Percentiles rank a stretch among this genome's conserved stretches.
These are phyloP conservation scores for Pteruthius melanotis DNA, from an alignment of 2,113 vertebrate genomes.

Conservation along the genomic window DNA sequence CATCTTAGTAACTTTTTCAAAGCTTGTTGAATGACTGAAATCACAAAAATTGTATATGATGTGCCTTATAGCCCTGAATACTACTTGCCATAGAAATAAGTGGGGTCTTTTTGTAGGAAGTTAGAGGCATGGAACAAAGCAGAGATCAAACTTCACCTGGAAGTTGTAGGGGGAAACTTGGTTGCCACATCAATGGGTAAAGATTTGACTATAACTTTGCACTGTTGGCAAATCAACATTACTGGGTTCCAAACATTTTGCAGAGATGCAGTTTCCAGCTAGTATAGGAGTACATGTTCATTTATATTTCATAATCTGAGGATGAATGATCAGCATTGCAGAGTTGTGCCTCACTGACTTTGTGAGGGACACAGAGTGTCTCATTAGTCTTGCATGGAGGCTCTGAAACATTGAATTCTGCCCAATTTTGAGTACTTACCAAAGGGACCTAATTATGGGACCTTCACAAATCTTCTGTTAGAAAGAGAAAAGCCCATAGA, in stretches of 20 bases:
- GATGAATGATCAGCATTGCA: neutral
- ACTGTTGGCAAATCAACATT: neutral
- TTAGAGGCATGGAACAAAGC: neutral
- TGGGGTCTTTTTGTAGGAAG: accelerated
- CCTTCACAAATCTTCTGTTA: neutral
- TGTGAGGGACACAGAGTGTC: neutral
- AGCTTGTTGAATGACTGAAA: neutral
- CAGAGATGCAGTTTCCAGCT: neutral
- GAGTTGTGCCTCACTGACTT: neutral
- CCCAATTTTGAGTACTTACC: neutral
- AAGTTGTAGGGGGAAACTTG: neutral
- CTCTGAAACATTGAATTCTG: neutral
- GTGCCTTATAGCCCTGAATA: neutral
- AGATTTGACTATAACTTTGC: neutral
- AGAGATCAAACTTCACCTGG: neutral
- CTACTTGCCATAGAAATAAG: neutral
- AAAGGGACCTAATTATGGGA: neutral
- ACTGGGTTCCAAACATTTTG: neutral
- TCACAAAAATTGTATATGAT: neutral
- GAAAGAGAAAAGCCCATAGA: neutral
- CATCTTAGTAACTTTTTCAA: neutral
- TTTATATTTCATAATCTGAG: neutral
- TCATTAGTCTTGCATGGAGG: slow-evolving; percentile 1
- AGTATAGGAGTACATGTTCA: accelerated
- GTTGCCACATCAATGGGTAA: neutral